Evolutionary conservation across 2,113 vertebrate genomes (phyloP).

Genomic region (Bolborhynchus lineola): DNA sequence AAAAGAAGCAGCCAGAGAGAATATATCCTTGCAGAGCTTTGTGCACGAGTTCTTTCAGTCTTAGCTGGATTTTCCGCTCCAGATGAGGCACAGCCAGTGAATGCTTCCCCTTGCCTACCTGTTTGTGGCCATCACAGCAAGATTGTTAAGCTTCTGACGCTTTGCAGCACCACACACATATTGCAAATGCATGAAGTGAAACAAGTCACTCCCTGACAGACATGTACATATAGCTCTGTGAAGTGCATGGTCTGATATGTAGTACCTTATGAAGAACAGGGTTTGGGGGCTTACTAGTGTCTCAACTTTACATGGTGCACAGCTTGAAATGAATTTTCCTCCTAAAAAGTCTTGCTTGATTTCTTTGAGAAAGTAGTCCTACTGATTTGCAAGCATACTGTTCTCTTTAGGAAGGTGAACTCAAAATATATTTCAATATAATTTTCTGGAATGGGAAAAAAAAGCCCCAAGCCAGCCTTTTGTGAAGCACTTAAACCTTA

Average conservation of each 20-base stretch:
- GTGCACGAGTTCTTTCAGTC: background rate
- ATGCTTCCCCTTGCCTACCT: background rate
- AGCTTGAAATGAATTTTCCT: background rate
- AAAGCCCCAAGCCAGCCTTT: background rate
- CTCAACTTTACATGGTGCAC: background rate
- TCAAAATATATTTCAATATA: background rate
- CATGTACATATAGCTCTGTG: rapidly evolving
- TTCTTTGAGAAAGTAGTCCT: background rate
- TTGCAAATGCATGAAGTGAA: background rate
- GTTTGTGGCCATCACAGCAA: background rate
- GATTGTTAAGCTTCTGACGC: background rate
- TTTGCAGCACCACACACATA: background rate
- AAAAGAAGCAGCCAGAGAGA: background rate
- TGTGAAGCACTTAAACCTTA: background rate
- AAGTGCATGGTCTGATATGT: background rate
- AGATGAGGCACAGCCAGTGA: background rate
- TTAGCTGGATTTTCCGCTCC: background rate
- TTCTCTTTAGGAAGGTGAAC: background rate
- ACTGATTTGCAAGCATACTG: background rate
- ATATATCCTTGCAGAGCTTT: background rate
- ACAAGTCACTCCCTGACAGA: background rate
- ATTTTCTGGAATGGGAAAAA: background rate
- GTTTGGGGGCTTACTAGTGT: background rate
- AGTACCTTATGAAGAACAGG: background rate
- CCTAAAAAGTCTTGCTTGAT: background rate